Base-by-base conservation (phyloP, 2,113 vertebrate genomes). In the Rhabdornis inornatus region DNA sequence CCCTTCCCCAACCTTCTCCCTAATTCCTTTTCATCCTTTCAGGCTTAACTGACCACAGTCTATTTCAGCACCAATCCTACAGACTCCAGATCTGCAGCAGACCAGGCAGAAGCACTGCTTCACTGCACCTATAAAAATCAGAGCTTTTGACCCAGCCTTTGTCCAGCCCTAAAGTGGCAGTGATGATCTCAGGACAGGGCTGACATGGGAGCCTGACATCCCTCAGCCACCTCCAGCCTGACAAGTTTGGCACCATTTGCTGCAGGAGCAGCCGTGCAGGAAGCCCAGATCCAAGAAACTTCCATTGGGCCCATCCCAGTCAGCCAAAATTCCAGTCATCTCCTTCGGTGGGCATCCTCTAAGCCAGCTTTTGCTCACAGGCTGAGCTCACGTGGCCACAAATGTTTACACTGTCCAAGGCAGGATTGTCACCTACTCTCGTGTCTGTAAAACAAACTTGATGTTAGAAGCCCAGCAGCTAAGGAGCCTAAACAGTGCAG, bases 401-500 rank as follows among this genome's bases (percentile, higher is more conserved):
- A 3, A 1, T 2, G 2, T 21, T 77, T 24, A 42, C 16, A 5
- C 6, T 59, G 47, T 13, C 42, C 64, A 44, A 70, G 53, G 53
- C 49, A 80, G 31, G 40, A 80, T 0, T 72, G 53, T 66, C 76
- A 94, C 25, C n/a, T 75, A 6, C 16, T 56, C 33, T 30, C 0
- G 0, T 6, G 5, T 20, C 42, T 66, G 25, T 44, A 37, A 70
- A 81, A 45, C 16, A 8, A 14, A 24, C 7, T 3, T 10, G 18
- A 35, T 10, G 3, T 17, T 42, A 40, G 11, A 7, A 69, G 7
- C 47, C 63, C 59, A 21, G 10, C 59, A 21, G 10, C 7, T n/a
- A 71, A 31, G n/a, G 30, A 66, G 52, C 24, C n/a, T 13, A 6
- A 4, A 10, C 0, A 0, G 49, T 31, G 19, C 28, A 74, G 75